Evolutionary conservation across 2,797 vertebrate species (phyloP).

Genomic region (Telmatherina bonti): DNA sequence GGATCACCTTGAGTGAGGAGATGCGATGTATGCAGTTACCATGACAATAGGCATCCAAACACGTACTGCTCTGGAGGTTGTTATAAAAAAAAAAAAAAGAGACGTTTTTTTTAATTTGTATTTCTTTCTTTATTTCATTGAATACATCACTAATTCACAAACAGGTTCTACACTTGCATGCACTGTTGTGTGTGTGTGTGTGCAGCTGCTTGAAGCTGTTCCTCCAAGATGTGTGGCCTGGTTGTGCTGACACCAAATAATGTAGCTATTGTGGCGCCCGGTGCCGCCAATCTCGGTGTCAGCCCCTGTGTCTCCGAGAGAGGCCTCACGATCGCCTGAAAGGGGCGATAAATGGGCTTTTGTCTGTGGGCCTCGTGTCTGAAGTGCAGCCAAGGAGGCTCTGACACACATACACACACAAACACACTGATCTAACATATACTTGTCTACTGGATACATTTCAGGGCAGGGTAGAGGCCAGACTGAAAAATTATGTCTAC

Average conservation of each 20-base stretch:
- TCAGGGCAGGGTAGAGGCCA: slow-evolving; percentile 30
- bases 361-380: slow-evolving; percentile 70
- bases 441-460: slow-evolving; percentile 35
- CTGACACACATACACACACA: slow-evolving; percentile 35
- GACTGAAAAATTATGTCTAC: slow-evolving; percentile 36
- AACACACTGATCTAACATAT: slow-evolving; percentile 26
- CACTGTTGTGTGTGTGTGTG: slow-evolving; percentile 1
- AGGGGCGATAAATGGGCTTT: slow-evolving; percentile 67
- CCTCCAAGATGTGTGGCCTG: slow-evolving; percentile 23
- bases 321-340: slow-evolving; percentile 49
- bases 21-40: slow-evolving; percentile 55
- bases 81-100: neutral
- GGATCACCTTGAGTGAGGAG: slow-evolving; percentile 53
- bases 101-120: neutral
- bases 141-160: slow-evolving; percentile 14
- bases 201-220: slow-evolving; percentile 28
- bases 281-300: slow-evolving; percentile 60
- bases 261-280: slow-evolving; percentile 65
- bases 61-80: slow-evolving; percentile 30
- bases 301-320: slow-evolving; percentile 67
- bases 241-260: slow-evolving; percentile 64
- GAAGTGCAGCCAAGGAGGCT: slow-evolving; percentile 64
- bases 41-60: slow-evolving; percentile 60
- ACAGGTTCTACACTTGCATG: neutral
- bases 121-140: slow-evolving; percentile 10